Base-by-base conservation (phyloP, 2,113 vertebrate species). In the Saimiri boliviensis region DNA sequence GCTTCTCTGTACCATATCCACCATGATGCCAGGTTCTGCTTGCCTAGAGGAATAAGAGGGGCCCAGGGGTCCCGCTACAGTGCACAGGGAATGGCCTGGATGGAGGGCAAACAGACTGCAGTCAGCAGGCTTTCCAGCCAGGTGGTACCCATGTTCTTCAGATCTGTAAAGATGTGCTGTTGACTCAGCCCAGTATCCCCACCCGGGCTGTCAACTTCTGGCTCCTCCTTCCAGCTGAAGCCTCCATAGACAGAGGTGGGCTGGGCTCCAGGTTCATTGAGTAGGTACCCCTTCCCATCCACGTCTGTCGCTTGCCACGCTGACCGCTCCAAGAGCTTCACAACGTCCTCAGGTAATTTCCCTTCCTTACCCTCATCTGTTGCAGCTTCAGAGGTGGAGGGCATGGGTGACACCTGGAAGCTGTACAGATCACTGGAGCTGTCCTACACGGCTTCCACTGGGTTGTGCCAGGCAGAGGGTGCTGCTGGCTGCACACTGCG, bases 321-420 rank as follows among this genome's bases (percentile, higher is more conserved):
- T 0, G 98, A 95, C 68, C 96, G 95, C 10, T 97, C 98, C 0
- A 99, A 40, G 83, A 98, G 81, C 98, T 98, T 98, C 94, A 98
- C 97, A 77, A 97, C 92, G 81, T 98, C 97, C 20, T 98, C 98
- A 7, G 96, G 80, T 70, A 98, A 19, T 60, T 97, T 98, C 52
- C 97, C 97, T 82, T 98, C 97, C n/a, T 98, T 97, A 0, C 98
- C 97, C 60, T 98, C 98, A 2, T 98, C 98, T 32, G 98, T 98
- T 19, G 98, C 91, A 71, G 93, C 97, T 98, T 99, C 98, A 0
- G 98, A 98, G 77, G 98, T 98, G 0, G 99, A 99, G 45, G 98
- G 92, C 96, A 98, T 91, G 2, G 99, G 99, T 0, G 99, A 99
- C 95, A 99, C 99, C 88, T 99, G 99, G 83, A 99, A 98, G 60